Evolutionary conservation across 1,140 invertebrate species (phyloP).

Genomic region (Drosophila mojavensis): DNA sequence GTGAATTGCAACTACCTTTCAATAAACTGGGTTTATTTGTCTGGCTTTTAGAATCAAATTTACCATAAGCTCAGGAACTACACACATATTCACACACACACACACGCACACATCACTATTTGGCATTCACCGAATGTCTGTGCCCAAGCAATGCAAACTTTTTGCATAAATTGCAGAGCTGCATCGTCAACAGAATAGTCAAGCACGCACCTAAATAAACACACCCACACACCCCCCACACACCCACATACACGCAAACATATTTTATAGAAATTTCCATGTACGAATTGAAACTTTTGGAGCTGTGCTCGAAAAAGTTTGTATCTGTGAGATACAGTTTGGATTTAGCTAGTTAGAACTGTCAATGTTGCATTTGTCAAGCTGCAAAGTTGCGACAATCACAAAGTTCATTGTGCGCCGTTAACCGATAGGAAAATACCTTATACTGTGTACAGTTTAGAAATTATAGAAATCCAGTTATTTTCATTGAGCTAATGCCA

Average conservation of each 20-base stretch:
- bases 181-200: constrained; percentile 38
- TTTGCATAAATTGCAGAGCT: constrained; percentile 46
- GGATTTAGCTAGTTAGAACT: constrained; percentile 44
- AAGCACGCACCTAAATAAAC: constrained; percentile 44
- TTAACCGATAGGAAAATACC: constrained; percentile 20
- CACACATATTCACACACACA: background rate
- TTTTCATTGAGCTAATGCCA: constrained; percentile 35
- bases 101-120: constrained; percentile 24
- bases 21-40: constrained; percentile 53
- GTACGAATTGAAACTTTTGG: constrained; percentile 78
- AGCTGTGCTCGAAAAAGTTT: constrained; percentile 70
- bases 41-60: constrained; percentile 64
- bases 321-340: constrained; percentile 34
- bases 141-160: constrained; percentile 45
- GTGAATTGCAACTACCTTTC: constrained; percentile 46
- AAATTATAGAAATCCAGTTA: constrained; percentile 37
- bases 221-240: constrained; percentile 17
- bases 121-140: constrained; percentile 46
- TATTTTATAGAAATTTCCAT: constrained; percentile 32
- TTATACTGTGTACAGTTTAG: background rate
- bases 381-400: constrained; percentile 34
- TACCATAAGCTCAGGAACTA: constrained; percentile 51
- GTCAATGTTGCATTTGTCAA: constrained; percentile 61
- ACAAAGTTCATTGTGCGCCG: constrained; percentile 10
- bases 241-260: constrained; percentile 14